Evolutionary conservation across 2,888 invertebrate species (phyloP), one percentile per base, ranked within the genome.

Genomic region (Trissolcus brochymenae): DNA sequence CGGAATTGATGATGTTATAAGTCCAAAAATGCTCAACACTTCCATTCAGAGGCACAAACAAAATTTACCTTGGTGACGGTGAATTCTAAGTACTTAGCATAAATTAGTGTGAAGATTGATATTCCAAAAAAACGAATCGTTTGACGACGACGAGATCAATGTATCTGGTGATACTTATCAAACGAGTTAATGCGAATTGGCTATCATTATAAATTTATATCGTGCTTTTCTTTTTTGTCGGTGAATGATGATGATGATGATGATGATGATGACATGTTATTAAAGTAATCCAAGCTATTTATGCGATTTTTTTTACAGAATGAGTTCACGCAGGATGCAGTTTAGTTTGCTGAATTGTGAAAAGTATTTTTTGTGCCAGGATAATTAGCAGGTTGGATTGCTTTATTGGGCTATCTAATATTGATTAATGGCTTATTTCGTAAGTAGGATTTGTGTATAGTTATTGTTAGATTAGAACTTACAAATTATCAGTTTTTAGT

Each of bases 261-360:
- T 64, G 57, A 66, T 66, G 66, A 57, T 57, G 68, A 60, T 68
- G 68, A 70, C 61, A 62, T 62, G 70, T 70, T 70, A 70, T 70
- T 70, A 70, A 56, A 61, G 68, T 61, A 56, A 61, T 62, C 35
- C 16, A 56, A 56, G 50, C 19, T 70, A 62, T 70, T 70, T 70
- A 70, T 70, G 70, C 56, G 68, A 51, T 62, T 70, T 70, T 25
- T 25, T 70, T 70, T 61, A 61, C 46, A 56, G 55, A 56, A 70
- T 62, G 70, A 70, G 54, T 70, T 70, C 70, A 70, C 54, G 56
- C 61, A 62, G 62, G 62, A 62, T 61, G 70, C 61, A 57, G 62
- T 62, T 71, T 71, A 71, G 62, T 71, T 62, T 71, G 56, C 62
- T 71, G 50, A 61, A 71, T 62, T 62, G 56, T 62, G 57, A 49